Evolutionary conservation across 2,113 vertebrate genomes (phyloP).

Genomic region (Thryonomys swinderianus): DNA sequence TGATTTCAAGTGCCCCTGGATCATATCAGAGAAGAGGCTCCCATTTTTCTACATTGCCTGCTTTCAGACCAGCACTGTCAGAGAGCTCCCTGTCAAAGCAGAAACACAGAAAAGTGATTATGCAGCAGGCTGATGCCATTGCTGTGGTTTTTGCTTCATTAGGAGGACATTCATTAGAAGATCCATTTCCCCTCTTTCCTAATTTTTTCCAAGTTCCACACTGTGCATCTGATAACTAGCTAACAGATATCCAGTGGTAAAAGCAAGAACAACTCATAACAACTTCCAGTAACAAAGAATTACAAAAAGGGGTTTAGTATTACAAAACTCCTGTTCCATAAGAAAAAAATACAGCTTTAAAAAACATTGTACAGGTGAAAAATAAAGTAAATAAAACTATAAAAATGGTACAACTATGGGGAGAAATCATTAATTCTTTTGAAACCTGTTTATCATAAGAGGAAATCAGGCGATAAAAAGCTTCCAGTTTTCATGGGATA

Average conservation of each 20-base stretch:
- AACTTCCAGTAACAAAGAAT: slow-evolving; percentile 44
- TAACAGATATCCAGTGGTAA: slow-evolving; percentile 48
- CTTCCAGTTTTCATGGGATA: neutral
- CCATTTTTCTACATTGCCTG: neutral
- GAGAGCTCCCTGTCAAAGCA: neutral
- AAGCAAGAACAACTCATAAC: neutral
- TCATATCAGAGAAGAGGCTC: slow-evolving; percentile 47
- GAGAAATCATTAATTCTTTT: slow-evolving; percentile 13
- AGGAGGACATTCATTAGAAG: slow-evolving; percentile 34
- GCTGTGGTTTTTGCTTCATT: neutral
- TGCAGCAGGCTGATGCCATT: neutral
- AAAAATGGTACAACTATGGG: no score
- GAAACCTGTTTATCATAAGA: slow-evolving; percentile 51
- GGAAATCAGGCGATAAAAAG: neutral
- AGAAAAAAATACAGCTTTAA: neutral
- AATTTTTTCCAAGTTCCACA: slow-evolving; percentile 38
- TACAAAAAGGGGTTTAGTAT: slow-evolving; percentile 21
- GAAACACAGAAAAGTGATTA: neutral
- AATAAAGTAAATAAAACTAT: no score
- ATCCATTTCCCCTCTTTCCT: slow-evolving; percentile 22
- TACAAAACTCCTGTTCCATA: slow-evolving; percentile 26
- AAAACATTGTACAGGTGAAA: slow-evolving; percentile 10
- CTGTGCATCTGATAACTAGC: slow-evolving; percentile 30
- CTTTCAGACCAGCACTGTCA: neutral
- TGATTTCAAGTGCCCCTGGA: neutral